Evolutionary conservation across 1,140 invertebrate genomes (phyloP).

Genomic region (Drosophila paulistorum): DNA sequence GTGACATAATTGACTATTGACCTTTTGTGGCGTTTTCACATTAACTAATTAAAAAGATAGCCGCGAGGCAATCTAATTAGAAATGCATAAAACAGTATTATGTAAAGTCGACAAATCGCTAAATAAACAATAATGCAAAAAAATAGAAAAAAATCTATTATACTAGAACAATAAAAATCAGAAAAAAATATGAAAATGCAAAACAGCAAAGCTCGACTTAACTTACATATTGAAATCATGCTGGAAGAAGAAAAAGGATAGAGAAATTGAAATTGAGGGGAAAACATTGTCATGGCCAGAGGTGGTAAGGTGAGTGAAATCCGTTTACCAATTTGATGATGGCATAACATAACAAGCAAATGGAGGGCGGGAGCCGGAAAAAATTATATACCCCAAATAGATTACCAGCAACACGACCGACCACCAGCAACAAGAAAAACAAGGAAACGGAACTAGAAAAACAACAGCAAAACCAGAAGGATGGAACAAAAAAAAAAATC

Average conservation of each 20-base stretch:
- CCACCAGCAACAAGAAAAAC: constrained; percentile 15
- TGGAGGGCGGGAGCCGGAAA: constrained; percentile 42
- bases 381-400: constrained; percentile 65
- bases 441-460: constrained; percentile 41
- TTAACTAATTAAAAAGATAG: constrained; percentile 7
- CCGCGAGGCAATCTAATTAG: constrained; percentile 3
- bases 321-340: constrained; percentile 19
- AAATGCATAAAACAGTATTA: constrained; percentile 7
- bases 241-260: constrained; percentile 4
- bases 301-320: constrained; percentile 35
- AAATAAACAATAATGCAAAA: background rate
- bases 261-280: background rate
- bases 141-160: background rate
- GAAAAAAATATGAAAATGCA: constrained; percentile 5
- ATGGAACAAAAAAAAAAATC: constrained; percentile 32
- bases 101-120: background rate
- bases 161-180: too few relatives aligned
- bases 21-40: background rate
- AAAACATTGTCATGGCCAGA: background rate
- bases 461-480: constrained; percentile 1
- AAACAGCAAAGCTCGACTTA: background rate
- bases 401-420: constrained; percentile 43
- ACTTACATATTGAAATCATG: background rate
- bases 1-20: constrained; percentile 1
- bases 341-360: constrained; percentile 30